Base-by-base conservation (phyloP, 2,797 vertebrate species). In the Lutjanus campechanus region DNA sequence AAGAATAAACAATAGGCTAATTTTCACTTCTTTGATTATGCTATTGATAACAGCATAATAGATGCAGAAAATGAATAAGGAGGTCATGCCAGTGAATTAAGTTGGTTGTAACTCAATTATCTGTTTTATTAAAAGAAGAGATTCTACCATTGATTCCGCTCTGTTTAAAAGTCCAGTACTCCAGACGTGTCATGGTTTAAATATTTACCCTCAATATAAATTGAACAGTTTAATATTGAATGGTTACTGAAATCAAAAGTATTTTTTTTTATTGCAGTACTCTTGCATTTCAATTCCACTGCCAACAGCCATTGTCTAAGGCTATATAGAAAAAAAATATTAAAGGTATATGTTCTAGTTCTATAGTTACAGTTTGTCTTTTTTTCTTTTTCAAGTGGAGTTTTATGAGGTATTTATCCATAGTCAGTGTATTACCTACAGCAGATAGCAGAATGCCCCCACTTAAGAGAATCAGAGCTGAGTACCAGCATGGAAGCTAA, bases 251-350 rank as follows among this genome's bases (percentile, higher is more conserved):
- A 59, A 59, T 59, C 5, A 46, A 50, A 64, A 2, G 10, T 4
- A 1, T 17, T 47, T 60, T 58, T 58, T 60, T 58, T 25, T 5
- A 1, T 12, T 1, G 0, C 29, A n/a, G 1, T 19, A 51, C 50
- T 66, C 1, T 20, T 22, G 10, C 19, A 71, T 74, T 77, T 70
- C 53, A 20, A 79, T 66, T 69, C 11, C 22, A 41, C 25, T 55
- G 64, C 64, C 64, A 29, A 44, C 0, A 5, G 29, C 11, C 10
- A 44, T 62, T 69, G 65, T 53, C 56, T 83, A 1, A 70, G 77
- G 56, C 73, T 50, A 63, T 5, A 59, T 19, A 55, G 36, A 76
- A 43, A 70, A 4, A 36, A 36, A 36, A 36, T 4, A 4, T 4
- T 36, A 5, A 36, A 36, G 4, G 29, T 36, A 36, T 36, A 36